Evolutionary conservation across 2,888 invertebrate species (phyloP).

Genomic region (Phania funesta): DNA sequence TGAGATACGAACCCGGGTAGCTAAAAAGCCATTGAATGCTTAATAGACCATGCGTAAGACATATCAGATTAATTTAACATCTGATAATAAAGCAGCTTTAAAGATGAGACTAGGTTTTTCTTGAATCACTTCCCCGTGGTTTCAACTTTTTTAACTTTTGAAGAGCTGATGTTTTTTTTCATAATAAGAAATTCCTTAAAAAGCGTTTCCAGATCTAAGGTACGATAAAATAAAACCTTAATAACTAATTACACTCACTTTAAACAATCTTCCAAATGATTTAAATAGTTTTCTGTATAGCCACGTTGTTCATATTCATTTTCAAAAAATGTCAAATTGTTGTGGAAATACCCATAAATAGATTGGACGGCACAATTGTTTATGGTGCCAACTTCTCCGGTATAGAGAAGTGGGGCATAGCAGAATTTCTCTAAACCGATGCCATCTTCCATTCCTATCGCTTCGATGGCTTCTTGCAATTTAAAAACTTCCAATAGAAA

Average conservation of each 20-base stretch:
- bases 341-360: conserved; percentile 89
- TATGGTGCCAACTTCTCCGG: conserved; percentile 82
- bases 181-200: no score
- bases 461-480: conserved; percentile 85
- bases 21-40: no score
- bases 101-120: no score
- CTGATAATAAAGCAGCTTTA: no score
- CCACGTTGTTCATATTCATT: conserved; percentile 74
- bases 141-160: no score
- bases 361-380: conserved; percentile 91
- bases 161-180: no score
- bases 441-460: conserved; percentile 82
- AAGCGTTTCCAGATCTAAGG: no score
- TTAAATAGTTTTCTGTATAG: conserved; percentile 80
- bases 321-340: conserved; percentile 82
- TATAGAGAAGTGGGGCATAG: conserved; percentile 89
- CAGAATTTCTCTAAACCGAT: conserved; percentile 87
- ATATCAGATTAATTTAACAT: no score
- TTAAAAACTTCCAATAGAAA: conserved; percentile 88
- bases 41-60: no score
- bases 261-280: conserved; percentile 77
- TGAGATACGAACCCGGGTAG: no score
- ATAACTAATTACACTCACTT: conserved; percentile 70
- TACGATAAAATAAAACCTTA: background rate
- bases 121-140: no score